These are phyloP conservation scores for Melanaphis sacchari DNA, from an alignment of 1,140 invertebrate species.

Conservation along the genomic window DNA sequence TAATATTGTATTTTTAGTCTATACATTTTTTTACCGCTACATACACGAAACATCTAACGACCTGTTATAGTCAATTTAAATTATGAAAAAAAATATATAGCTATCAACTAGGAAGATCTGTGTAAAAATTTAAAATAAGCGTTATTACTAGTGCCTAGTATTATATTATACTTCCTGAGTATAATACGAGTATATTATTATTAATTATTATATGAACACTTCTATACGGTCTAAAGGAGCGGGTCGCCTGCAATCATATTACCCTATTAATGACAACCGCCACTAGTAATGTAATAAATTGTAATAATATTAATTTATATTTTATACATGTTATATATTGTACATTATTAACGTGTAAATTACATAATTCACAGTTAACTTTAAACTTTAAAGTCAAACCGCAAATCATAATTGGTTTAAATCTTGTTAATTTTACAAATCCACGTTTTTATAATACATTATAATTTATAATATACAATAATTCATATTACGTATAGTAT, in stretches of 20 bases:
- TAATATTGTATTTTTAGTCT: neutral
- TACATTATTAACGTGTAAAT: neutral
- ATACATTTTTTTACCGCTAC: neutral
- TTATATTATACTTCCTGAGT: neutral
- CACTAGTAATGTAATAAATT: neutral
- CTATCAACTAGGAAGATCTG: neutral
- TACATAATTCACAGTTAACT: neutral
- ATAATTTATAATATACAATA: neutral
- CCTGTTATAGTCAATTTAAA: neutral
- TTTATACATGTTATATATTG: neutral
- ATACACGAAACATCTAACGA: neutral
- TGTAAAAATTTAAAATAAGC: neutral
- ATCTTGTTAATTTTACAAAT: neutral
- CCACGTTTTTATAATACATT: neutral
- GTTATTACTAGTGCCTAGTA: neutral
- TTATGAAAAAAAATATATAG: neutral
- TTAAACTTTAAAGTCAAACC: neutral
- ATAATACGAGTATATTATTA: neutral
- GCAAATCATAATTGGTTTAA: neutral
- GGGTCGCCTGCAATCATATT: neutral
- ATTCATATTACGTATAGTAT: neutral
- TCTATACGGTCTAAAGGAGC: neutral
- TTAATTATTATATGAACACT: neutral
- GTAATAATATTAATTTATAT: neutral
- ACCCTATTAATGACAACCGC: neutral